Conservation (phyloP, 2,797 vertebrate genomes). For the Sebastiscus albofasciatus region DNA sequence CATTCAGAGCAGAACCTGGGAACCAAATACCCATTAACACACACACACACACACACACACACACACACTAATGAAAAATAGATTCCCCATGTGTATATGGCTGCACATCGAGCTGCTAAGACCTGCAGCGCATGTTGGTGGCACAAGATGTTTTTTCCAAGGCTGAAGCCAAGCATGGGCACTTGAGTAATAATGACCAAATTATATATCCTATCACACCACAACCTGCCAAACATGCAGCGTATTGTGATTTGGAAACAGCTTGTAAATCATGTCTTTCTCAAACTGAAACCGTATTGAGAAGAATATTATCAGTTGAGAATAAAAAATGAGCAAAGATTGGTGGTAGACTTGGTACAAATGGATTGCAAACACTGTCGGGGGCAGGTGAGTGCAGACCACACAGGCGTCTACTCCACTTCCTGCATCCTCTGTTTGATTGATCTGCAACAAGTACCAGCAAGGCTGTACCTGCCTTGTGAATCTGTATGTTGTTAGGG, state of each 20-base stretch:
- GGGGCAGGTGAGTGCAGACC: not conserved
- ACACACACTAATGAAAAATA: not conserved
- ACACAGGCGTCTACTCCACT: not conserved
- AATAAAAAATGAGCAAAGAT: not conserved
- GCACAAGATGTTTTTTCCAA: not conserved
- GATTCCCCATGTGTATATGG: not conserved
- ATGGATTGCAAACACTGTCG: not conserved
- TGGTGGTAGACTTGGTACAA: not conserved
- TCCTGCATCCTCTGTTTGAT: constrained; percentile 11
- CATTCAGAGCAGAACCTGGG: constrained; percentile 86
- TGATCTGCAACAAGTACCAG: constrained; percentile 17
- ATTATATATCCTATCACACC: not conserved
- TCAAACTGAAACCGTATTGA: not conserved
- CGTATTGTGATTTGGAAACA: not conserved
- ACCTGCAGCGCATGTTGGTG: not conserved
- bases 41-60: not conserved
- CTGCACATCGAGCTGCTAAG: not conserved
- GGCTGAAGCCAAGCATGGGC: not conserved
- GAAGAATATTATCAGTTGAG: not conserved
- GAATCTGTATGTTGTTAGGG: constrained; percentile 15
- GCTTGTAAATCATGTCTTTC: not conserved
- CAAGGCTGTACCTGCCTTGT: not conserved
- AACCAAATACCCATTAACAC: constrained; percentile 62
- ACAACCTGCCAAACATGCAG: not conserved
- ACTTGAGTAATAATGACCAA: not conserved